These are phyloP conservation scores for Larimichthys polyactis DNA, from an alignment of 2,113 vertebrate genomes.

Conservation along the genomic window DNA sequence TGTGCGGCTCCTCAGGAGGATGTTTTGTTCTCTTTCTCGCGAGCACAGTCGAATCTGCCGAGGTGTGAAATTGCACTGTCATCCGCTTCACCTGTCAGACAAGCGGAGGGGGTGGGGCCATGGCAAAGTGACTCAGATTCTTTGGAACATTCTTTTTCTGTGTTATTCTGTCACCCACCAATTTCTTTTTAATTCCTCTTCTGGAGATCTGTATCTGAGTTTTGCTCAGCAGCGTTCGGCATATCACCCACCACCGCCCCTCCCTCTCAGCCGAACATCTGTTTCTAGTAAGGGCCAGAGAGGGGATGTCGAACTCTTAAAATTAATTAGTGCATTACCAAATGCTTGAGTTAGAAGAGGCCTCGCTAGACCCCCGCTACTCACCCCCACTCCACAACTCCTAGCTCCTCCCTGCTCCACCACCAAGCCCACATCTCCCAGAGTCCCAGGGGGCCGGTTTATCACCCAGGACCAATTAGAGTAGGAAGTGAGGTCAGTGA, in stretches of 20 bases:
- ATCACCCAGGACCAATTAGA: conserved; percentile 80
- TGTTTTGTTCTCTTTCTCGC: conserved; percentile 54
- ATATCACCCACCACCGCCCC: conserved; percentile 40
- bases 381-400: conserved; percentile 41
- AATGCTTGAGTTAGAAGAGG: conserved; percentile 68
- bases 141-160: conserved; percentile 25
- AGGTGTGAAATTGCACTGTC: conserved; percentile 77
- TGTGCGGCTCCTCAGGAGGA: conserved; percentile 36
- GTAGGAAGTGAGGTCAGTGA: conserved; percentile 79
- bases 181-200: conserved; percentile 16
- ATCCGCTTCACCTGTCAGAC: conserved; percentile 71
- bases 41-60: conserved; percentile 63
- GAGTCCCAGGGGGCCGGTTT: conserved; percentile 68
- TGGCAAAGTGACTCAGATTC: conserved; percentile 28
- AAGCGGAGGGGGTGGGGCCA: background rate
- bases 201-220: conserved; percentile 57
- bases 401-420: conserved; percentile 42
- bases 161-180: conserved; percentile 12
- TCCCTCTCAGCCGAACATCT: conserved; percentile 70
- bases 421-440: conserved; percentile 32
- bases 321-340: conserved; percentile 82
- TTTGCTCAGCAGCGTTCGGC: conserved; percentile 15
- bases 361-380: conserved; percentile 42
- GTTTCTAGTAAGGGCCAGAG: conserved; percentile 74
- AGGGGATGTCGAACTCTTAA: conserved; percentile 72